Conservation (phyloP, 2,888 invertebrate species). For the Nymphalis urticae region DNA sequence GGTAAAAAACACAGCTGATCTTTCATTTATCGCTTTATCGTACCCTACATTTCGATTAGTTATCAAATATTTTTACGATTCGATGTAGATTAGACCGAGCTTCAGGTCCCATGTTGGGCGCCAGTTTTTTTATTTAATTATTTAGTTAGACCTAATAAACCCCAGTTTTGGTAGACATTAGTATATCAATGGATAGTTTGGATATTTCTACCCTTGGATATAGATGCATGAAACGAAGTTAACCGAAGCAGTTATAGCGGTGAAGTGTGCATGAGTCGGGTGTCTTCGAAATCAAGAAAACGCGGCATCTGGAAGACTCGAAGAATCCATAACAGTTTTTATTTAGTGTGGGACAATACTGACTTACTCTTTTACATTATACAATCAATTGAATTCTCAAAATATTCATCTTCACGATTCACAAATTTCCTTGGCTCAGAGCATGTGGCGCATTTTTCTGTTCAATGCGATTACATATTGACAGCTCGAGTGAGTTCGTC, state of each 20-base stretch:
- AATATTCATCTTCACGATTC: background rate
- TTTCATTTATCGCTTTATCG: slow-evolving; percentile 77
- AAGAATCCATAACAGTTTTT: slow-evolving; percentile 45
- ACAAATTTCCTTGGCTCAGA: background rate
- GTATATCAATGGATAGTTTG: slow-evolving; percentile 44
- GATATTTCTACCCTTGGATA: slow-evolving; percentile 47
- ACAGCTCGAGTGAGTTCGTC: background rate
- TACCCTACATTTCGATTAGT: slow-evolving; percentile 62
- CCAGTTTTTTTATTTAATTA: slow-evolving; percentile 48
- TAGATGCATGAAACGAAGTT: slow-evolving; percentile 68
- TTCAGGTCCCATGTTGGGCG: slow-evolving; percentile 64
- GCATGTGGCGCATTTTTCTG: slow-evolving; percentile 16
- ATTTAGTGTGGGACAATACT: slow-evolving; percentile 31
- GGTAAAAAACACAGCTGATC: slow-evolving; percentile 78
- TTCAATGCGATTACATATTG: background rate
- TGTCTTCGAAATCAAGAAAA: slow-evolving; percentile 38
- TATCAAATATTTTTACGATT: slow-evolving; percentile 51
- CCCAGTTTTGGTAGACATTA: slow-evolving; percentile 47
- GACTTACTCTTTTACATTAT: slow-evolving; percentile 1
- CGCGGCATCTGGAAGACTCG: slow-evolving; percentile 43
- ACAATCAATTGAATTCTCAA: background rate
- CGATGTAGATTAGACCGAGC: slow-evolving; percentile 60
- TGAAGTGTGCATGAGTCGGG: slow-evolving; percentile 65
- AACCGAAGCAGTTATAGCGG: slow-evolving; percentile 56
- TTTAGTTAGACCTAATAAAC: slow-evolving; percentile 40